These are phyloP conservation scores for Platerodrilus igneus DNA, from an alignment of 2,888 invertebrate species.

Conservation along the genomic window DNA sequence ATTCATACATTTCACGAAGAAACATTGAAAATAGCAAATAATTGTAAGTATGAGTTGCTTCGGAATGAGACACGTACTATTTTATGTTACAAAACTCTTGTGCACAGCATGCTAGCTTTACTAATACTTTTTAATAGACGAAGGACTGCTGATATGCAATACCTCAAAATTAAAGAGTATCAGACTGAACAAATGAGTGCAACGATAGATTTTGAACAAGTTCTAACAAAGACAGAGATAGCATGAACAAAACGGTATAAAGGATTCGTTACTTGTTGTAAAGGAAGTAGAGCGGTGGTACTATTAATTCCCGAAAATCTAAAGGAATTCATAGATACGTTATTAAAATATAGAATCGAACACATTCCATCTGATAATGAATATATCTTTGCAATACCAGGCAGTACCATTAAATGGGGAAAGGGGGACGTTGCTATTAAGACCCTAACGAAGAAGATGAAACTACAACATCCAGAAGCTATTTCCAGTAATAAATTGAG, in stretches of 20 bases:
- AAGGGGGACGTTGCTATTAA: slow-evolving; percentile 32
- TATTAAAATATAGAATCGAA: slow-evolving; percentile 28
- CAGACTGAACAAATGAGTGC: slow-evolving; percentile 9
- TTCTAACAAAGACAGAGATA: too few species aligned
- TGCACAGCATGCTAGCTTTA: slow-evolving; percentile 14
- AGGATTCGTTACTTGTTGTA: slow-evolving; percentile 32
- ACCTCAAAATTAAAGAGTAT: slow-evolving; percentile 20
- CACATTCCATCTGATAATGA: slow-evolving; percentile 31
- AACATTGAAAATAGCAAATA: slow-evolving; percentile 7
- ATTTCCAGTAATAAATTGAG: too few species aligned
- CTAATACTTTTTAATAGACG: slow-evolving; percentile 23
- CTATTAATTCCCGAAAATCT: slow-evolving; percentile 31
- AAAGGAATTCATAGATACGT: slow-evolving; percentile 25
- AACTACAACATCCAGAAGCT: too few species aligned
- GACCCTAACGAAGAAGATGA: slow-evolving; percentile 26
- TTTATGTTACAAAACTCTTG: slow-evolving; percentile 15
- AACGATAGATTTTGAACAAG: too few species aligned
- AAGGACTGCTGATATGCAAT: slow-evolving; percentile 25
- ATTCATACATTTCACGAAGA: slow-evolving; percentile 16
- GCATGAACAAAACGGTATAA: too few species aligned
- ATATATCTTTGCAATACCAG: slow-evolving; percentile 31
- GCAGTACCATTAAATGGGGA: too few species aligned
- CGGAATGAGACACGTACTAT: slow-evolving; percentile 4
- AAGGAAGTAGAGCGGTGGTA: slow-evolving; percentile 32
- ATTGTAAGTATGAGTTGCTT: slow-evolving; percentile 8